These are phyloP conservation scores for Steatornis caripensis DNA, from an alignment of 2,113 vertebrate genomes.

Conservation along the genomic window DNA sequence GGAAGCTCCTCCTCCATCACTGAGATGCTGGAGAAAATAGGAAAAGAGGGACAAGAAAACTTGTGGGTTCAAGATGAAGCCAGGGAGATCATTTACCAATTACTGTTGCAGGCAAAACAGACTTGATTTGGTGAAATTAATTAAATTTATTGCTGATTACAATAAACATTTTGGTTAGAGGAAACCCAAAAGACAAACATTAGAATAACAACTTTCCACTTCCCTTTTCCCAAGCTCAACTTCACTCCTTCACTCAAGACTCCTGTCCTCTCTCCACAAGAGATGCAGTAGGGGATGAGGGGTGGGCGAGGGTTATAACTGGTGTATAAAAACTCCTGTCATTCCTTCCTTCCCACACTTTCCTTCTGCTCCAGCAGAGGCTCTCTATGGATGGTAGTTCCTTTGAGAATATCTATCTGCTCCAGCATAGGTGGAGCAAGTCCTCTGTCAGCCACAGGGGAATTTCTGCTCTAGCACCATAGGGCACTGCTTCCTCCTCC, in stretches of 20 bases:
- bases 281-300: not conserved
- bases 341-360: not conserved
- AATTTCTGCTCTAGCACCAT: not conserved
- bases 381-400: not conserved
- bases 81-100: too few species aligned
- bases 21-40: not conserved
- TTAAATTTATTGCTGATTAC: not conserved
- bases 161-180: not conserved
- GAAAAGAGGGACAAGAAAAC: not conserved
- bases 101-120: too few species aligned
- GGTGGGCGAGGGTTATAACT: rapidly evolving
- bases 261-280: not conserved
- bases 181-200: not conserved
- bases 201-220: too few species aligned
- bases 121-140: not conserved
- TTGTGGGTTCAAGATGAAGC: not conserved
- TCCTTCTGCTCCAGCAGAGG: not conserved
- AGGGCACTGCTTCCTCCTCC: not conserved
- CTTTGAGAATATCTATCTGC: not conserved
- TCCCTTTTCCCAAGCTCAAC: not conserved
- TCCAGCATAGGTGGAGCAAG: not conserved
- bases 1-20: too few species aligned
- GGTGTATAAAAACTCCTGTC: not conserved
- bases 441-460: not conserved
- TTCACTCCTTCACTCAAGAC: not conserved